Evolutionary conservation across 2,113 vertebrate species (phyloP), one percentile per base, ranked within the genome.

Genomic region (Bostrychus sinensis): DNA sequence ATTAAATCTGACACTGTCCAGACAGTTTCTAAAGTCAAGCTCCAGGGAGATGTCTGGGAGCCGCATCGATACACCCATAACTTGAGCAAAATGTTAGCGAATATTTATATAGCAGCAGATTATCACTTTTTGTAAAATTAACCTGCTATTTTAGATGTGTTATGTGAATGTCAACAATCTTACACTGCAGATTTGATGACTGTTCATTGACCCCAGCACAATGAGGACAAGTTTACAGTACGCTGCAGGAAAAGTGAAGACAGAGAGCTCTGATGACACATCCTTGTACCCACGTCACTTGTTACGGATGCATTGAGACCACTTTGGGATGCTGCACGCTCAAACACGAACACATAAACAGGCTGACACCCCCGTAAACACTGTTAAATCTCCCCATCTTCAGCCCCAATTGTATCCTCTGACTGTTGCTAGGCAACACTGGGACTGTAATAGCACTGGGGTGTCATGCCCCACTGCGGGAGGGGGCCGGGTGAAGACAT

Each of bases 401-500:
- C 72, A 62, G 37, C 74, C 68, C 78, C 66, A 68, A 74, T 78
- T 63, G 75, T 72, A 77, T 85, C 82, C 69, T n/a, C 74, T 62
- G 73, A 72, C 78, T 85, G 91, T 92, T 92, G 89, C 91, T 89
- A 92, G 79, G 91, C 88, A 91, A 92, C 90, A 56, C 67, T 67
- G 77, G 58, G 75, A 81, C 78, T 81, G 66, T 73, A 82, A 81
- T 75, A 83, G 64, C 61, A 74, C 72, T 64, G 2, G 72, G 70
- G 67, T 78, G 80, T 78, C 66, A 72, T 69, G 72, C 80, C 72
- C 77, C 62, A 1, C 45, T 41, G 36, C n/a, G 19, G 61, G 12
- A 46, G 37, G 56, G 61, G 34, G 55, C 66, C 32, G 1, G 54
- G 66, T 45, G 64, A 77, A 7, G 61, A 70, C 53, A 72, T 36